Conservation (phyloP, 2,888 invertebrate genomes). For the Charanyca ferruginea region DNA sequence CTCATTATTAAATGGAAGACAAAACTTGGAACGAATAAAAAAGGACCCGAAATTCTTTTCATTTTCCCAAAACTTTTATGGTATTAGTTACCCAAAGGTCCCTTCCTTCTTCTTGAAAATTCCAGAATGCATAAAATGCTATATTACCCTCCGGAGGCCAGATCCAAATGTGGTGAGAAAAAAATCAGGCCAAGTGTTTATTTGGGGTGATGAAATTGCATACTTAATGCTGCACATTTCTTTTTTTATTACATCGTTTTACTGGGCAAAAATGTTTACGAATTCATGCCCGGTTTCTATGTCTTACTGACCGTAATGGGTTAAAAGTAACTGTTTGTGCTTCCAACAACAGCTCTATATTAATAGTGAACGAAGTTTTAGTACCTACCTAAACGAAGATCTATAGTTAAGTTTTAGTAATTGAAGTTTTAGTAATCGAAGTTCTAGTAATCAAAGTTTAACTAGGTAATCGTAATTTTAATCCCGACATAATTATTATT, state of each 20-base stretch:
- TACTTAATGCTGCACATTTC: slow-evolving; percentile 36
- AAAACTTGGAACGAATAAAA: slow-evolving; percentile 37
- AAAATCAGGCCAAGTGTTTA: slow-evolving; percentile 40
- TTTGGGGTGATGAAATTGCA: slow-evolving; percentile 46
- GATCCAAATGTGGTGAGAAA: slow-evolving; percentile 36
- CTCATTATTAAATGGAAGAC: slow-evolving; percentile 22
- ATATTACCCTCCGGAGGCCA: slow-evolving; percentile 38
- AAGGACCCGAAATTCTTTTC: slow-evolving; percentile 4
- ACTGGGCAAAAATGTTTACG: slow-evolving; percentile 24
- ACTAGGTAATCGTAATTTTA: neutral
- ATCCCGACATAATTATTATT: too few species aligned
- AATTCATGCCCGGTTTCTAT: slow-evolving; percentile 11
- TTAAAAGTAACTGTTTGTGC: neutral
- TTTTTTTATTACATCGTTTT: slow-evolving; percentile 40
- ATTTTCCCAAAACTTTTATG: slow-evolving; percentile 40
- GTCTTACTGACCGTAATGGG: neutral
- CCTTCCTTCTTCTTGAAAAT: slow-evolving; percentile 23
- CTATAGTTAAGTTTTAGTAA: too few species aligned
- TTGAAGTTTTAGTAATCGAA: neutral
- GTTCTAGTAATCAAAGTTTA: too few species aligned
- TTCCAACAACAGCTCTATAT: too few species aligned
- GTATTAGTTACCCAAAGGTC: slow-evolving; percentile 19
- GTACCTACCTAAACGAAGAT: too few species aligned
- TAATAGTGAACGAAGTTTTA: too few species aligned
- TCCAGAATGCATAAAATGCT: slow-evolving; percentile 46